phyloP scores from a whole-genome alignment of 2,797 vertebrate species.

The Leptoclinus maculatus region DNA sequence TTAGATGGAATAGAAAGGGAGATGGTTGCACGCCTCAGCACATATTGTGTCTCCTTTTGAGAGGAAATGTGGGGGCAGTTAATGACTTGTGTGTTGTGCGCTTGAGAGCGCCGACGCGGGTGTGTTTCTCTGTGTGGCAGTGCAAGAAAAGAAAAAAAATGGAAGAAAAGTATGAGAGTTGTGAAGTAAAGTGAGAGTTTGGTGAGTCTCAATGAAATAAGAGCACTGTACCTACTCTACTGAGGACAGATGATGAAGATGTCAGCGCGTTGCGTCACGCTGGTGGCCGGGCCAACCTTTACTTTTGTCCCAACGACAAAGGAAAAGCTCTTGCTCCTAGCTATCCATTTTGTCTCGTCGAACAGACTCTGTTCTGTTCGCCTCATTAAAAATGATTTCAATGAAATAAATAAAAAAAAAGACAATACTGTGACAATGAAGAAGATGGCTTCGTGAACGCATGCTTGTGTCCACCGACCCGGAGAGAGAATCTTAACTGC shows the following conservation, averaged over 20 bases:
- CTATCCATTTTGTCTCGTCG: slow-evolving; percentile 21
- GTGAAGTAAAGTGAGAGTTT: slow-evolving; percentile 10
- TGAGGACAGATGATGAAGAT: slow-evolving; percentile 60
- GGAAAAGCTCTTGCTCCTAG: slow-evolving; percentile 49
- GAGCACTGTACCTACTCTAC: slow-evolving; percentile 37
- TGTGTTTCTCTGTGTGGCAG: not conserved
- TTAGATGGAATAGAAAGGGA: slow-evolving; percentile 29
- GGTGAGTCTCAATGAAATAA: slow-evolving; percentile 31
- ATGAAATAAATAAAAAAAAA: slow-evolving; percentile 27
- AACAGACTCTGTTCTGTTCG: slow-evolving; percentile 37
- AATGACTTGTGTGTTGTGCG: slow-evolving; percentile 38
- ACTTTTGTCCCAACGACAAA: slow-evolving; percentile 60
- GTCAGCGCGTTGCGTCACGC: slow-evolving; percentile 68
- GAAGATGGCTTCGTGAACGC: not conserved
- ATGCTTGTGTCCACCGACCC: not conserved
- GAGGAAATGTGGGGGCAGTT: slow-evolving; percentile 45
- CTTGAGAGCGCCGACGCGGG: not conserved
- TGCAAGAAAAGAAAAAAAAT: not conserved
- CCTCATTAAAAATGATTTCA: slow-evolving; percentile 53
- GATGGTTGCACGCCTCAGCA: slow-evolving; percentile 25
- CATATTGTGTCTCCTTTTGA: slow-evolving; percentile 27
- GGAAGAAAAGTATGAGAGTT: not conserved
- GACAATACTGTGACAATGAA: slow-evolving; percentile 5
- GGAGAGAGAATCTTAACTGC: not conserved
- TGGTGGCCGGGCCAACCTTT: slow-evolving; percentile 67